Percentiles rank a stretch among this genome's conserved stretches.
Conservation (phyloP, 1,140 invertebrate species). For the Triops longicaudatus region DNA sequence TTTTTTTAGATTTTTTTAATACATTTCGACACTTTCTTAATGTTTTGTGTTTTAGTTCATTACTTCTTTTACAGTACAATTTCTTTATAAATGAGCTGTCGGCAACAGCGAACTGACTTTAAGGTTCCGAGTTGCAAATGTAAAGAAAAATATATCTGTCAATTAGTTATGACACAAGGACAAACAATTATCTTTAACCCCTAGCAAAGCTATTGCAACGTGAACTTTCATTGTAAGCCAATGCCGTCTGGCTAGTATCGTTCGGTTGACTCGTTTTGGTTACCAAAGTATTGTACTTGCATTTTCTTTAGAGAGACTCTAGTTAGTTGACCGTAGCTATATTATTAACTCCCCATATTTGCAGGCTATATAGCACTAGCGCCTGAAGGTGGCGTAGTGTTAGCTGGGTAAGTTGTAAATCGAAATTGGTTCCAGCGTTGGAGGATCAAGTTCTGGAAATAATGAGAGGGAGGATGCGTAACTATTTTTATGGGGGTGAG, state of each 20-base stretch:
- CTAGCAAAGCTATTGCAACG: too few relatives aligned
- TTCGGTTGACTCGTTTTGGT: background rate
- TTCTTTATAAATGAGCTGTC: too few relatives aligned
- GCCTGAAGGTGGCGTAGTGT: background rate
- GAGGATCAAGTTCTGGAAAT: background rate
- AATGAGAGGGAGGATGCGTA: slow-evolving; percentile 6
- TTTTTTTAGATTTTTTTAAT: too few relatives aligned
- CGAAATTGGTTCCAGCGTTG: background rate
- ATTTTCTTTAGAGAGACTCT: background rate
- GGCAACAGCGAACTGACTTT: too few relatives aligned
- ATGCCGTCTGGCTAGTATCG: background rate
- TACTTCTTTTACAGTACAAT: too few relatives aligned
- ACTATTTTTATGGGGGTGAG: background rate
- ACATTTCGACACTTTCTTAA: too few relatives aligned
- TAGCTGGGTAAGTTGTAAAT: background rate
- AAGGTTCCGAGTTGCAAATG: too few relatives aligned
- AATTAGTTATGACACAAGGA: too few relatives aligned
- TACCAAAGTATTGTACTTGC: background rate
- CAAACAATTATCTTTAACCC: too few relatives aligned
- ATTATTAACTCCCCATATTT: background rate
- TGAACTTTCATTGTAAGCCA: too few relatives aligned
- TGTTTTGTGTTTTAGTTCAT: too few relatives aligned
- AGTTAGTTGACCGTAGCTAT: background rate
- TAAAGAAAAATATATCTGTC: too few relatives aligned
- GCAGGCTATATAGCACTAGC: background rate